Evolutionary conservation across 2,888 invertebrate species (phyloP).

Genomic region (Spodoptera littoralis): DNA sequence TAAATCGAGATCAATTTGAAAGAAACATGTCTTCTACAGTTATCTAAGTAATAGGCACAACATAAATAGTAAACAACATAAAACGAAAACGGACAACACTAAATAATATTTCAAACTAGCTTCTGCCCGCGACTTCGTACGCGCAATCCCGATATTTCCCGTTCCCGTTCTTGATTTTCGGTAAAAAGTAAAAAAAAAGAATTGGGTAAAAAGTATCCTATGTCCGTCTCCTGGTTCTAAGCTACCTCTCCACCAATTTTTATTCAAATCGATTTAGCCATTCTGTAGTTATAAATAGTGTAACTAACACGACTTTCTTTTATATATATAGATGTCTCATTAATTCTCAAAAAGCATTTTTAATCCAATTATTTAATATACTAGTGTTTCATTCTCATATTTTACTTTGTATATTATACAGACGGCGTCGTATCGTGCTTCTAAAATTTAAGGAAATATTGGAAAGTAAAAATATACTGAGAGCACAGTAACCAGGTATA

Average conservation of each 20-base stretch:
- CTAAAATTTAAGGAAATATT: constrained; percentile 44
- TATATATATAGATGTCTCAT: no score
- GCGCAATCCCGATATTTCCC: no score
- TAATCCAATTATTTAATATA: constrained; percentile 46
- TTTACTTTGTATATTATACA: constrained; percentile 54
- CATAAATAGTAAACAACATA: constrained; percentile 9
- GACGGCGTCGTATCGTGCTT: constrained; percentile 60
- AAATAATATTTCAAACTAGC: constrained; percentile 44
- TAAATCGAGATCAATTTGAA: constrained; percentile 55
- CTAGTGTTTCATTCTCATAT: constrained; percentile 32
- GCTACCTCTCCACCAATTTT: no score
- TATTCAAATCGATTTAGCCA: no score
- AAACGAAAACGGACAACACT: constrained; percentile 38
- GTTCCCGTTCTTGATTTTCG: no score
- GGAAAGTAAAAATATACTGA: constrained; percentile 46
- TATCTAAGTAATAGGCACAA: constrained; percentile 10
- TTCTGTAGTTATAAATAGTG: no score
- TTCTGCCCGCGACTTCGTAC: no score
- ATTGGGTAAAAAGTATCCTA: no score
- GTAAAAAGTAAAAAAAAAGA: no score
- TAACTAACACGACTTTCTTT: no score
- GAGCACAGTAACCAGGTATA: constrained; percentile 28
- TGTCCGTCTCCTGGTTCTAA: no score
- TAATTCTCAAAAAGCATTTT: constrained; percentile 47
- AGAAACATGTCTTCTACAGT: constrained; percentile 33